Evolutionary conservation across 1,140 invertebrate species (phyloP).

Genomic region (Mizuhopecten yessoensis): DNA sequence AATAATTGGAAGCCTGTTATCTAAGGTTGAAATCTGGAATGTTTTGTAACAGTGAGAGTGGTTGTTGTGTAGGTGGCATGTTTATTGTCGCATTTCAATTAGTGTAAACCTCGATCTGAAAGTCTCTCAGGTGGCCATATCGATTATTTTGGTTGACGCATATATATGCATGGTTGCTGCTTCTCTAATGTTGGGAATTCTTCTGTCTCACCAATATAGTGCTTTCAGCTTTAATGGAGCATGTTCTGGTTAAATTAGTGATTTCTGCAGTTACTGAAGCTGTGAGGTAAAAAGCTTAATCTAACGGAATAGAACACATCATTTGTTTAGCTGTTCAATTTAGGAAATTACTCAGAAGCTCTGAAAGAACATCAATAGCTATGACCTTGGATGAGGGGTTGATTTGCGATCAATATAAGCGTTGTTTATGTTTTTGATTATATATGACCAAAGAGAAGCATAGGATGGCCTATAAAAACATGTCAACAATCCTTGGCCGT

Average conservation of each 20-base stretch:
- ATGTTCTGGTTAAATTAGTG: not conserved
- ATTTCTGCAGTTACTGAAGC: not conserved
- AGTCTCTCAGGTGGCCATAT: too few species aligned
- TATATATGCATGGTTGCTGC: not conserved
- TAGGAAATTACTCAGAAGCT: too few species aligned
- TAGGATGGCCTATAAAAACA: not conserved
- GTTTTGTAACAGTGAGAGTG: not conserved
- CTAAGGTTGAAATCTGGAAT: not conserved
- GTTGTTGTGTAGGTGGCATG: not conserved
- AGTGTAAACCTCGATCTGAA: not conserved
- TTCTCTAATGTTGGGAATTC: not conserved
- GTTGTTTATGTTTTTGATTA: constrained; percentile 34
- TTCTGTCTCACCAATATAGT: not conserved
- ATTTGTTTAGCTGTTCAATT: too few species aligned
- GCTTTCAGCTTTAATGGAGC: not conserved
- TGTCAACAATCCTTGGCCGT: constrained; percentile 4
- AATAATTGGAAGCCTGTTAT: not conserved
- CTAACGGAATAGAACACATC: too few species aligned
- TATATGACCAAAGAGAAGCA: not conserved
- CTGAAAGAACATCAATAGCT: too few species aligned
- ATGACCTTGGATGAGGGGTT: not conserved
- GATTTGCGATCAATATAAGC: not conserved
- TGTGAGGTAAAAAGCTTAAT: not conserved
- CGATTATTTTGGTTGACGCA: not conserved
- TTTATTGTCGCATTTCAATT: not conserved